Evolutionary conservation across 2,113 vertebrate genomes (phyloP).

Genomic region (Gobiocypris rarus): DNA sequence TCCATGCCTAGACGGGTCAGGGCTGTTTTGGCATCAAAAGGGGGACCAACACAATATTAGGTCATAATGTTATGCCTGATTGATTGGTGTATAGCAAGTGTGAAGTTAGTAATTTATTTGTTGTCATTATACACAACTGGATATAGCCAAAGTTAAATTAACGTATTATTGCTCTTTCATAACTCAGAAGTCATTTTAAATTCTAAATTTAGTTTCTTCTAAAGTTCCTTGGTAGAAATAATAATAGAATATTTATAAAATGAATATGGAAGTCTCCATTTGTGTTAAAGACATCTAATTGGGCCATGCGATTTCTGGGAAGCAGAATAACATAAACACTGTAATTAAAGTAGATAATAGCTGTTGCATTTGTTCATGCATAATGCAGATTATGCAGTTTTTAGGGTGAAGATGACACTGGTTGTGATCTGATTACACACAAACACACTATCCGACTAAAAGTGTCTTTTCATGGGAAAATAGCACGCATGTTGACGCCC

Average conservation of each 20-base stretch:
- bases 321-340: not conserved
- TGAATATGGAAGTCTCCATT: not conserved
- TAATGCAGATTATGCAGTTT: not conserved
- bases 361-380: not conserved
- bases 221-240: not conserved
- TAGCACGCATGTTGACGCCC: not conserved
- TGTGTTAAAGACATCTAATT: not conserved
- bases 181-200: not conserved
- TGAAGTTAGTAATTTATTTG: not conserved
- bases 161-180: not conserved
- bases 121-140: not conserved
- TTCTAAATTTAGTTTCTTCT: not conserved
- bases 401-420: slow-evolving; percentile 9
- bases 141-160: not conserved
- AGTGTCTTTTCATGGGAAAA: not conserved
- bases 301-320: not conserved
- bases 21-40: too few species aligned
- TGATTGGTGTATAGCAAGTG: too few species aligned
- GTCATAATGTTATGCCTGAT: too few species aligned
- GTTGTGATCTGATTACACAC: slow-evolving; percentile 11
- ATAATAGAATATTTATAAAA: not conserved
- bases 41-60: too few species aligned
- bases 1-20: too few species aligned
- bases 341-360: slow-evolving; percentile 24
- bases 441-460: not conserved